Evolutionary conservation across 30 jellyfish, hydroid and myxozoan species (phyloP).

Genomic region (Aurelia aurita): DNA sequence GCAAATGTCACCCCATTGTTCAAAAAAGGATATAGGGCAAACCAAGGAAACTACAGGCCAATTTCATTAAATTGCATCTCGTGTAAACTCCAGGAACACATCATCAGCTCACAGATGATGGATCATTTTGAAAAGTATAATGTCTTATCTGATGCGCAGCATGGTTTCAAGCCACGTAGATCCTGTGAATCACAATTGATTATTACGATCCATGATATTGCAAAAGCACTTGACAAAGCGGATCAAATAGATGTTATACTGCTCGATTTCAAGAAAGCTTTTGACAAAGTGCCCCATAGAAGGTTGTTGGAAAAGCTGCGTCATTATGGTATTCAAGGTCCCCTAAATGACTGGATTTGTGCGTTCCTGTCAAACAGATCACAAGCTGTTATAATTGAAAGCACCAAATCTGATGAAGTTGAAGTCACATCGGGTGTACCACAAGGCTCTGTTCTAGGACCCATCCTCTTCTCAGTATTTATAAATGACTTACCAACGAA

Average conservation of each 20-base stretch:
- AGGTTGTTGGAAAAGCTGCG: neutral
- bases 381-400: constrained; percentile 14
- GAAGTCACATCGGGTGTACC: neutral
- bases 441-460: constrained; percentile 5
- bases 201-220: neutral
- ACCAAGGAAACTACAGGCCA: neutral
- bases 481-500: no score
- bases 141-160: neutral
- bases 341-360: constrained; percentile 1
- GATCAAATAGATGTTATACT: neutral
- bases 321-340: constrained; percentile 31
- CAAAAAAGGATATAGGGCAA: constrained; percentile 1
- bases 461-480: no score
- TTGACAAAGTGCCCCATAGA: constrained; percentile 10
- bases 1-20: constrained; percentile 20
- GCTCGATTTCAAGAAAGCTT: constrained; percentile 9
- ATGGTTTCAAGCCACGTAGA: neutral
- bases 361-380: constrained; percentile 1
- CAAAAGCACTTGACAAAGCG: neutral
- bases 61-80: neutral
- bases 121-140: neutral
- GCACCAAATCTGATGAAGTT: constrained; percentile 4
- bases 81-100: neutral
- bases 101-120: neutral
- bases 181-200: neutral